Evolutionary conservation across 2,797 vertebrate genomes (phyloP), one percentile per base, ranked within the genome.

Genomic region (Otolemur crassicaudatus): DNA sequence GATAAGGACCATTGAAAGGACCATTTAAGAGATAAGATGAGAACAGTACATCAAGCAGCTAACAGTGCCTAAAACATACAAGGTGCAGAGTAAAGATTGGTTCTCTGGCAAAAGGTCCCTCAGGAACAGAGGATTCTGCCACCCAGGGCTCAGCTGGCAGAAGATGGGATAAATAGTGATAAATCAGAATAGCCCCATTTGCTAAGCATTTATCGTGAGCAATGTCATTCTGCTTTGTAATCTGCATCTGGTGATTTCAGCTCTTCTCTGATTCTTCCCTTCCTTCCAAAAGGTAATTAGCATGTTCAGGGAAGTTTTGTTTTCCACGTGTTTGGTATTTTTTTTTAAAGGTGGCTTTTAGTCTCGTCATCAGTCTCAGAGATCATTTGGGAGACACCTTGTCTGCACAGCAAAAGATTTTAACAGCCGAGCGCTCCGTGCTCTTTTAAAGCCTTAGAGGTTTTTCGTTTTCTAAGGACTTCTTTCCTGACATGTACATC

Each of bases 401-500:
- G 43, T 86, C 89, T 75, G 6, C 27, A 27, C 60, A 60, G 65
- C 46, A 80, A 61, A 29, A 69, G 61, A 34, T 61, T 25, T 61
- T 25, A 75, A 63, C 60, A 46, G 43, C 31, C 0, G 3, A 40
- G 49, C 61, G 23, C 23, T 84, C 46, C 8, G 4, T 61, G 73
- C 61, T 86, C 73, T 37, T n/a, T 56, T n/a, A 82, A 69, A 95
- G 86, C 67, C 67, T 49, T 25, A 12, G 49, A 37, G 53, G 34
- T 14, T 27, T n/a, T 91, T 61, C 5, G 4, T 73, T 75, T 94
- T 86, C n/a, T 40, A 82, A 92, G 88, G 58, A n/a, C 19, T 49
- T 90, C 43, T 92, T 80, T 69, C 75, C 94, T 93, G 73, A 75
- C 11, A 7, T 77, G 81, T 65, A 67, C 88, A 80, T 93, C 63